A percentile compares a stretch with the other conserved stretches of the same genome.
Evolutionary conservation across 2,797 vertebrate species (phyloP).

Genomic region (Epinephelus coioides): DNA sequence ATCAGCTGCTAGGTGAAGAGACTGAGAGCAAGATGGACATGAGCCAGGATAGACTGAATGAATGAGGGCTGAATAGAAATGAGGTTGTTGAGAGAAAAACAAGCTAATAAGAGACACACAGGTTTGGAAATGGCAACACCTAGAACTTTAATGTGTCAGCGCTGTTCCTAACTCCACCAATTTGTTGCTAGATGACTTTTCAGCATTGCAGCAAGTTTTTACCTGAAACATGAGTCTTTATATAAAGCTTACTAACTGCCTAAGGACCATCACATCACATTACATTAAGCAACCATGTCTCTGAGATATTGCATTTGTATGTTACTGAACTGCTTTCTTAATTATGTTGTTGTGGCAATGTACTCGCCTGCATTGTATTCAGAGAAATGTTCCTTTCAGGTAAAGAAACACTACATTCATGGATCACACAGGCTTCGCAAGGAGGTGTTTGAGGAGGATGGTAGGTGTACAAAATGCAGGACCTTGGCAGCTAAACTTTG

Average conservation of each 20-base stretch:
- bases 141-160: neutral
- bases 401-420: too few relatives aligned
- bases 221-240: neutral
- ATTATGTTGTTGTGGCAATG: too few relatives aligned
- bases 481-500: too few relatives aligned
- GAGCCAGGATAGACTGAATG: slow-evolving; percentile 60
- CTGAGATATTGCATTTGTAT: too few relatives aligned
- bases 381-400: too few relatives aligned
- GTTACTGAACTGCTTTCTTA: too few relatives aligned
- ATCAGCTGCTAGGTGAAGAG: slow-evolving; percentile 76
- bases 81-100: slow-evolving; percentile 36
- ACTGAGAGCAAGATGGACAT: slow-evolving; percentile 58
- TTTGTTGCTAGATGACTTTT: slow-evolving; percentile 8
- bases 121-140: neutral
- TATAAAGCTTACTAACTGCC: neutral
- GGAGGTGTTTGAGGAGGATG: too few relatives aligned
- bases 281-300: too few relatives aligned
- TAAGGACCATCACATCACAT: neutral
- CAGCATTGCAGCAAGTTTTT: neutral
- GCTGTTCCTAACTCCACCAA: neutral
- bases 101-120: slow-evolving; percentile 38
- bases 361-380: too few relatives aligned
- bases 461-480: too few relatives aligned
- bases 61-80: slow-evolving; percentile 36
- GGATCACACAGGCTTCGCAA: too few relatives aligned